A percentile compares a stretch with the other conserved stretches of the same genome.
These are phyloP conservation scores for Columbina picui DNA, from an alignment of 2,113 vertebrate genomes.

Conservation along the genomic window DNA sequence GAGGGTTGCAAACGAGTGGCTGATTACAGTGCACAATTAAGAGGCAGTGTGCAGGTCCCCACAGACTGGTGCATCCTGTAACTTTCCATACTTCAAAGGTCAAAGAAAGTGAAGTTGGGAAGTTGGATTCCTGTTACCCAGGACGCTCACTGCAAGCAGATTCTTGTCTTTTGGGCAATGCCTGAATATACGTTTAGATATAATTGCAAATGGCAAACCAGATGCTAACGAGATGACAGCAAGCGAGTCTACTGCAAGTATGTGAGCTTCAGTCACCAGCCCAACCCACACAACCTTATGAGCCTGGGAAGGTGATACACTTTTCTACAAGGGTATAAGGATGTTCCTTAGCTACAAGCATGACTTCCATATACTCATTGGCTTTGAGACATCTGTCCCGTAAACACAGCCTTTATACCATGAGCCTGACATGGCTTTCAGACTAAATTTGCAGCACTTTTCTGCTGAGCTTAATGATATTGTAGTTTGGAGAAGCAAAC, in stretches of 20 bases:
- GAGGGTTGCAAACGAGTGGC: background rate
- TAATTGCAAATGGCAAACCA: background rate
- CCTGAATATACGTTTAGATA: background rate
- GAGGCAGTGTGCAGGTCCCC: background rate
- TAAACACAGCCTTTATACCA: background rate
- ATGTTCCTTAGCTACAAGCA: background rate
- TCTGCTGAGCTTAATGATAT: background rate
- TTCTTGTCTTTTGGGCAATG: background rate
- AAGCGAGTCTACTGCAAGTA: background rate
- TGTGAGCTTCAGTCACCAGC: background rate
- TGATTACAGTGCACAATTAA: slow-evolving; percentile 44
- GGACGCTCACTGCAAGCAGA: background rate
- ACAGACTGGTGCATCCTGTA: background rate
- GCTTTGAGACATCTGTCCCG: background rate
- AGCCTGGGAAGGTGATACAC: background rate
- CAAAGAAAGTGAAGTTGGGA: background rate
- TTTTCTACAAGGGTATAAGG: background rate
- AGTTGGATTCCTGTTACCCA: background rate
- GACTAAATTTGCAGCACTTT: background rate
- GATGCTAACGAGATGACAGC: background rate
- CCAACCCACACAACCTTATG: background rate
- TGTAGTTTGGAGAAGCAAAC: background rate
- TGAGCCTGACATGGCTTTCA: background rate
- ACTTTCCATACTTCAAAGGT: background rate
- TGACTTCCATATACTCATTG: background rate